A percentile compares a stretch with the other conserved stretches of the same genome.
Conservation (phyloP, 2,888 invertebrate species). For the Seladonia tumulorum region DNA sequence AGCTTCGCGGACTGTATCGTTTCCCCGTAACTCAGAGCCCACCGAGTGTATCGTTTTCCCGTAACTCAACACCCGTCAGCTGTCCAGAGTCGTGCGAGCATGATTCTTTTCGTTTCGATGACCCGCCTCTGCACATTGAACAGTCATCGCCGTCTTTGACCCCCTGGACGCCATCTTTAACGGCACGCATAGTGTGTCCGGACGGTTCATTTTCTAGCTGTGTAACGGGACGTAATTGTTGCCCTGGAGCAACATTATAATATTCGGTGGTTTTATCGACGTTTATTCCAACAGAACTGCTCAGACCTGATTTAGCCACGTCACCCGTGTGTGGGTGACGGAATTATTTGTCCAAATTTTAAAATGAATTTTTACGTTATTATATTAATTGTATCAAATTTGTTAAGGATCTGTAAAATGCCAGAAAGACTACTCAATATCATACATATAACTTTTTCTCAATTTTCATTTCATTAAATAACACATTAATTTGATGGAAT, state of each 20-base stretch:
- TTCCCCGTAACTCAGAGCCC: slow-evolving; percentile 24
- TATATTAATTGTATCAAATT: too few relatives aligned
- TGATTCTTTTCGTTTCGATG: not conserved
- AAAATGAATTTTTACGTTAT: too few relatives aligned
- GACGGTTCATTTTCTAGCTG: not conserved
- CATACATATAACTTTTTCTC: too few relatives aligned
- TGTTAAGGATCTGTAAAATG: too few relatives aligned
- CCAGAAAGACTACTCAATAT: too few relatives aligned
- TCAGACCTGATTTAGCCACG: too few relatives aligned
- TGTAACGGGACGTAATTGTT: not conserved
- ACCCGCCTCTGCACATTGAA: not conserved
- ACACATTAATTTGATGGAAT: too few relatives aligned
- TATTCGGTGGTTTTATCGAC: not conserved
- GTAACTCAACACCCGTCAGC: slow-evolving; percentile 6
- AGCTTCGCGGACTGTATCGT: slow-evolving; percentile 20
- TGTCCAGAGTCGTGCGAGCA: not conserved
- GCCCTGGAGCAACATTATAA: not conserved
- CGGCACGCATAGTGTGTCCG: not conserved
- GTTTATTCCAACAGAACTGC: too few relatives aligned
- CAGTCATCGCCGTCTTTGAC: not conserved
- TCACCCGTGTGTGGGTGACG: too few relatives aligned
- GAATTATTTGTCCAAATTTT: too few relatives aligned
- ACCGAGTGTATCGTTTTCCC: slow-evolving; percentile 24
- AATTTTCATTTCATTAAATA: too few relatives aligned
- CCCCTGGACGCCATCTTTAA: not conserved